phyloP scores from a whole-genome alignment of 2,888 invertebrate species.

The Tenthredo distinguenda region DNA sequence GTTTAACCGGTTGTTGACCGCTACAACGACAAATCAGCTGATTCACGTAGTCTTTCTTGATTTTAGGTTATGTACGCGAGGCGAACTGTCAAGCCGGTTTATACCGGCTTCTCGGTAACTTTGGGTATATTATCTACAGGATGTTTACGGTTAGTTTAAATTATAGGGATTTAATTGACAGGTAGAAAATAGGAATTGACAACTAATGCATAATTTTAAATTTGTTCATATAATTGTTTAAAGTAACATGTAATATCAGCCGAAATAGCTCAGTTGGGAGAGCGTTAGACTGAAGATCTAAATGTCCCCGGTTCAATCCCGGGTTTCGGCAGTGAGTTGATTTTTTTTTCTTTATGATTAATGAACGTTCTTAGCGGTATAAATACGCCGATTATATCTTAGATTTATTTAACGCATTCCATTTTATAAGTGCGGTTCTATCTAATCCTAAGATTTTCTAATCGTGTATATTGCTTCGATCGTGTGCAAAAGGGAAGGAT shows the following conservation, averaged over 20 bases:
- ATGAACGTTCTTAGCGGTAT: background rate
- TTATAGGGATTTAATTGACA: background rate
- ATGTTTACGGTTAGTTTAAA: background rate
- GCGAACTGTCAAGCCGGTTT: background rate
- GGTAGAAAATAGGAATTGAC: background rate
- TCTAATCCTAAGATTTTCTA: background rate
- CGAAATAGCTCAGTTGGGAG: constrained; percentile 67
- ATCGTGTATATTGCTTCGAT: background rate
- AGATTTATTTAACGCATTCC: background rate
- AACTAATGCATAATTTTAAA: no score
- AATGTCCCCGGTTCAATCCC: constrained; percentile 65
- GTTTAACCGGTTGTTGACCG: background rate
- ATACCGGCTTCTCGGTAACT: no score
- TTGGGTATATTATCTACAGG: background rate
- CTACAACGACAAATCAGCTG: constrained; percentile 8
- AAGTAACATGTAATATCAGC: background rate
- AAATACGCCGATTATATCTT: background rate
- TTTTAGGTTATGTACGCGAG: constrained; percentile 21
- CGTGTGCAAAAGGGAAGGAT: background rate
- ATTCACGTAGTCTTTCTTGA: constrained; percentile 2
- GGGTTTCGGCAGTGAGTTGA: constrained; percentile 60
- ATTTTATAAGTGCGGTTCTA: background rate
- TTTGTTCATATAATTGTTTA: background rate
- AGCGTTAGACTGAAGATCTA: constrained; percentile 63
- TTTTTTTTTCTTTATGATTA: background rate